Evolutionary conservation across 2,113 vertebrate species (phyloP), one percentile per base, ranked within the genome.

Genomic region (Mesitornis unicolor): DNA sequence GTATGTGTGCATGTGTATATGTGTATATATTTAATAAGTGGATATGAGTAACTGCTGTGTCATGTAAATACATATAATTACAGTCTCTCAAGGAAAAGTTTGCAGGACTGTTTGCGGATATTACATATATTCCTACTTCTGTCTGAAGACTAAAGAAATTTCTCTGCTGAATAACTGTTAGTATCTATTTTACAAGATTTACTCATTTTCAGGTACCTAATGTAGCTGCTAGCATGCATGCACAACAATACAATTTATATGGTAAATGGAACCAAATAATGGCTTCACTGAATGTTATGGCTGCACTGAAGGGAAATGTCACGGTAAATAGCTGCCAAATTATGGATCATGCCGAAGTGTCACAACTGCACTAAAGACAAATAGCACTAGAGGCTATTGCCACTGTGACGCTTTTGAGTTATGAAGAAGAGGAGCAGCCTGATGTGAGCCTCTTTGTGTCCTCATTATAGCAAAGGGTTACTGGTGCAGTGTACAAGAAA

Each of bases 161-260:
- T 96, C 93, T 53, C 95, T 81, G 84, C 96, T 93, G 97, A 97
- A 91, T 94, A 95, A 96, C 98, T 92, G 97, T 98, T 98, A 97
- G 97, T 97, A 98, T 98, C 98, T 98, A 53, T 98, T 98, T 98
- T 98, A 98, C 97, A 98, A 98, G 98, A 98, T 98, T 98, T 98
- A 98, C 98, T 98, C 98, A 98, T 98, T 98, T 98, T 96, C 98
- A 98, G 97, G 97, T 98, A 96, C 97, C 98, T 98, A 98, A 98
- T 98, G 97, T 98, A 98, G 98, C 98, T 98, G 97, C 98, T 98
- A 98, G 98, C 98, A 97, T 98, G 98, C 98, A 98, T 97, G 97
- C 98, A 97, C 98, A 98, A 98, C 98, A 98, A 98, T 98, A 98
- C 98, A 98, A 98, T 98, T 98, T 98, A 98, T 98, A 98, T 98